Evolutionary conservation across 2,888 invertebrate genomes (phyloP), one percentile per base, ranked within the genome.

Genomic region (Yponomeuta evonymella): DNA sequence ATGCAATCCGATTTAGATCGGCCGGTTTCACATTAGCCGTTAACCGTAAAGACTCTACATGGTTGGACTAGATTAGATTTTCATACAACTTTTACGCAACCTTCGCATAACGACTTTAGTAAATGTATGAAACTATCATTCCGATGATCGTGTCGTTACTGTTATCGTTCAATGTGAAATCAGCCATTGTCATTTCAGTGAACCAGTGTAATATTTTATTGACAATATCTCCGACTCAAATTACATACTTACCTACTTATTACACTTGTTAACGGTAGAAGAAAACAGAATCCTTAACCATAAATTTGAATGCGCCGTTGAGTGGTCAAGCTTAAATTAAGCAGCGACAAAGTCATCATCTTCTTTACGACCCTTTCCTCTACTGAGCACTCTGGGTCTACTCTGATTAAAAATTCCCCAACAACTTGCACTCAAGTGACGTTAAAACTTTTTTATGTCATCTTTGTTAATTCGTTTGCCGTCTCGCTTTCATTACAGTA

Each of bases 331-430:
- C 51, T 15, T 58, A 12, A 58, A 58, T 58, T 58, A 58, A 58
- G 51, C 51, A 58, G 51, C 51, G 51, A 58, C 51, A 58, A 58
- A 58, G 51, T 15, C 51, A 58, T 58, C 51, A 58, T 58, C 51
- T 1, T 58, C 15, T 58, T 58, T 58, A 58, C 15, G 51, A 15
- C 51, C 51, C 51, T 15, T 3, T 12, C 51, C 51, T 58, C 51
- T 15, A 4, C 15, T 58, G 51, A 15, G 15, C 51, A 8, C 36
- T 8, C 43, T 8, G 51, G 15, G 51, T 58, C 51, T 58, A 15
- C 51, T 58, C 51, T 58, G 51, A 58, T 58, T 58, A 58, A 58
- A 58, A 58, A 58, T 58, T 58, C 51, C 51, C 51, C 15, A 15
- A 58, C 15, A 58, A 58, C 51, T 58, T 58, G 12, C 15, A 2